Conservation (phyloP, 2,888 invertebrate genomes). For the Netelia melanura region DNA sequence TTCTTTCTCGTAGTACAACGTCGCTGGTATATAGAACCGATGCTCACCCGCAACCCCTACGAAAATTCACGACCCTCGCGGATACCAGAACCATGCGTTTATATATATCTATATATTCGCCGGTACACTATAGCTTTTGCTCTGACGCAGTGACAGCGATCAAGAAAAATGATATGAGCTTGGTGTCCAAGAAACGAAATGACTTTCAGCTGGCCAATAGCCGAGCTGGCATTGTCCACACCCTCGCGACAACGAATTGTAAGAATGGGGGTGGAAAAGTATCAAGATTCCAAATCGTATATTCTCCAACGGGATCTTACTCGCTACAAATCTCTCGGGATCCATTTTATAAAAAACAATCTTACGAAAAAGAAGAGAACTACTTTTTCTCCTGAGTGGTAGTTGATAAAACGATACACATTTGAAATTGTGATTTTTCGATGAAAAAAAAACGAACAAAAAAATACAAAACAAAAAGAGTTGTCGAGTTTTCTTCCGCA, state of each 20-base stretch:
- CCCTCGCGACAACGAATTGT: constrained; percentile 50
- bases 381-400: not conserved
- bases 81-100: constrained; percentile 63
- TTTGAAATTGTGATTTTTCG: not conserved
- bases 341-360: constrained; percentile 40
- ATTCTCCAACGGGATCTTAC: constrained; percentile 17
- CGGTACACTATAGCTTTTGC: constrained; percentile 58
- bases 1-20: constrained; percentile 27
- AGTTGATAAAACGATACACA: not conserved
- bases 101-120: constrained; percentile 78
- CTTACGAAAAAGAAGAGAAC: not conserved
- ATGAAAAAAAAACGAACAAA: not conserved
- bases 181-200: constrained; percentile 78
- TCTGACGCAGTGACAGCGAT: constrained; percentile 80
- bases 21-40: constrained; percentile 56
- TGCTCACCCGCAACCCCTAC: constrained; percentile 56
- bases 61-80: constrained; percentile 71
- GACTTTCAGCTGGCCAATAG: constrained; percentile 81
- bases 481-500: not conserved
- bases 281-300: constrained; percentile 29
- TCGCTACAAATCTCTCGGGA: constrained; percentile 14
- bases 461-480: constrained; percentile 3
- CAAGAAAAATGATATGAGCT: constrained; percentile 84
- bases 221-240: constrained; percentile 62
- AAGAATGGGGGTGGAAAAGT: constrained; percentile 53